These are phyloP conservation scores for Craterocephalus amniculus DNA, from an alignment of 2,797 vertebrate species.

Conservation along the genomic window DNA sequence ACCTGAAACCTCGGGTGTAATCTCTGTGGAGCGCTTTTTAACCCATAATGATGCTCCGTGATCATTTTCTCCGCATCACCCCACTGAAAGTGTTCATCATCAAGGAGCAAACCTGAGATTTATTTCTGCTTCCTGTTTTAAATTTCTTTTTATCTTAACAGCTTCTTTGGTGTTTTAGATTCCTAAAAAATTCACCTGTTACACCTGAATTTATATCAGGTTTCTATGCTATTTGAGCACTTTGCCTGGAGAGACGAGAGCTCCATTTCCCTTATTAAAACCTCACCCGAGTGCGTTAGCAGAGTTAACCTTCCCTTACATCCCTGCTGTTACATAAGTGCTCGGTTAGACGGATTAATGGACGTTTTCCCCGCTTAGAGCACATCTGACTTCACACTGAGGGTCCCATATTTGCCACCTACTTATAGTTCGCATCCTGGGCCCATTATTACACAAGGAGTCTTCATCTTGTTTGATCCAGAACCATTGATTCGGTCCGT, in stretches of 20 bases:
- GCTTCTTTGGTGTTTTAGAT: background rate
- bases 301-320: constrained; percentile 27
- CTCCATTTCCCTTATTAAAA: constrained; percentile 30
- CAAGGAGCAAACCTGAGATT: background rate
- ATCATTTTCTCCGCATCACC: constrained; percentile 11
- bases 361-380: constrained; percentile 50
- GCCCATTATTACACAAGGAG: background rate
- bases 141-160: background rate
- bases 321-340: constrained; percentile 50
- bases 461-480: background rate
- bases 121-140: no score
- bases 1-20: constrained; percentile 32
- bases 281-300: constrained; percentile 30
- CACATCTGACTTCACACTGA: constrained; percentile 45
- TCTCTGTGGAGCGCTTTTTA: constrained; percentile 36
- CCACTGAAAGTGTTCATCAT: background rate
- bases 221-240: background rate
- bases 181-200: no score
- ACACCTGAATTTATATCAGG: background rate
- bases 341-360: constrained; percentile 66
- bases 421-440: constrained; percentile 1
- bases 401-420: constrained; percentile 34
- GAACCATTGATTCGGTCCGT: background rate
- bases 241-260: constrained; percentile 10
- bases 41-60: constrained; percentile 26